phyloP scores from a whole-genome alignment of 2,113 vertebrate species.

The Datnioides undecimradiatus region DNA sequence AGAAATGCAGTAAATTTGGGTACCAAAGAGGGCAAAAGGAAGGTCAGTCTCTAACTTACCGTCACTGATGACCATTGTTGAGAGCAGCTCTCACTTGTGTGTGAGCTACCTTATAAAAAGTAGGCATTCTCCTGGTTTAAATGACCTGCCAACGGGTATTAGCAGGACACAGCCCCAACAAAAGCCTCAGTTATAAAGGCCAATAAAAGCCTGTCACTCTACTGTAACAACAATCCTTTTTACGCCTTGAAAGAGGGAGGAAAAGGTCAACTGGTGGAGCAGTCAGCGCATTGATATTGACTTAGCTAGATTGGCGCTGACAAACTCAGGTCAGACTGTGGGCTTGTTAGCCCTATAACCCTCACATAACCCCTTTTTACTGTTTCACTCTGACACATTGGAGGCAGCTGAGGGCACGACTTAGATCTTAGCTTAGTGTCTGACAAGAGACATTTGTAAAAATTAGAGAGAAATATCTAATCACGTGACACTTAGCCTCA shows the following conservation, averaged over 20 bases:
- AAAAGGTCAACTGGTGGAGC: conserved; percentile 83
- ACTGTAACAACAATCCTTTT: conserved; percentile 84
- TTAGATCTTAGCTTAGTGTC: conserved; percentile 43
- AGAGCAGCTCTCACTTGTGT: conserved; percentile 72
- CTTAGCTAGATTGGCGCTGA: conserved; percentile 79
- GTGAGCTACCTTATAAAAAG: conserved; percentile 82
- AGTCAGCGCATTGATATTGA: conserved; percentile 83
- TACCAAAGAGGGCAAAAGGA: conserved; percentile 61
- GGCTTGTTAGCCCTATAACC: conserved; percentile 79
- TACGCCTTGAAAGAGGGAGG: conserved; percentile 75
- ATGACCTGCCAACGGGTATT: conserved; percentile 83
- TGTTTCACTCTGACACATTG: conserved; percentile 69
- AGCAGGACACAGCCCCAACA: conserved; percentile 83
- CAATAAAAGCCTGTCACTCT: conserved; percentile 84
- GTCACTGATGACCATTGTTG: conserved; percentile 73
- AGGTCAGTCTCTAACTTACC: conserved; percentile 76
- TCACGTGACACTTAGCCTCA: conserved; percentile 45
- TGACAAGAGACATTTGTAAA: conserved; percentile 50
- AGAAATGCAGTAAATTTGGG: conserved; percentile 43
- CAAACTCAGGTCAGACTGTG: conserved; percentile 80
- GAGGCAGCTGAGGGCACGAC: conserved; percentile 49
- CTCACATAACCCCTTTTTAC: conserved; percentile 79
- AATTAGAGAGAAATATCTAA: conserved; percentile 27
- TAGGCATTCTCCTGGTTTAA: conserved; percentile 81
- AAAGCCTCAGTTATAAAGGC: conserved; percentile 81